Base-by-base conservation (phyloP, 2,888 invertebrate species). In the Troglohyphantes excavatus region DNA sequence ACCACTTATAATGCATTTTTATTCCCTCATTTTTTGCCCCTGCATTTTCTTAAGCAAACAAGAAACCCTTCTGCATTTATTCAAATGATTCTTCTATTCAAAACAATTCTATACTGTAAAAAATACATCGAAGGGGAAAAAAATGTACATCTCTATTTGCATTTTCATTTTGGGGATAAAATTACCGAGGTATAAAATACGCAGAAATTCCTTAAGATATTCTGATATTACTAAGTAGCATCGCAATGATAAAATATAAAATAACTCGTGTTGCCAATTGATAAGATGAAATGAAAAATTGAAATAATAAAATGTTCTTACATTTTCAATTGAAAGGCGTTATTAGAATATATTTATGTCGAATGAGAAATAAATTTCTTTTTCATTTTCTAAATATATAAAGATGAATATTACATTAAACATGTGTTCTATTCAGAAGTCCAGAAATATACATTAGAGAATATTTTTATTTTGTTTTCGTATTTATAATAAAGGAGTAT, bases 1-100 rank as follows among this genome's bases (percentile, higher is more conserved):
- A 70, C 33, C 26, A 46, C 70, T 59, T 59, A 61, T 3, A 70
- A 70, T 65, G 43, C 13, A 70, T 82, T 59, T 82, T 67, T 68
- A 46, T 67, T 68, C 53, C 13, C 13, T 73, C 46, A 23, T 5
- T 73, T 53, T 73, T n/a, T n/a, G n/a, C n/a, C n/a, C n/a, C n/a
- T n/a, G n/a, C n/a, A 21, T 17, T 29, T 61, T 0, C 26, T 68
- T 68, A 29, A 68, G 33, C n/a, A 68, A 68, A 68, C 26, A 53
- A 53, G n/a, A 9, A n/a, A 53, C 53, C n/a, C 2, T 5, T 19
- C 11, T 33, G 68, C 13, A 39, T 76, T 39, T 39, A 78, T 65
- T 33, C 63, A 39, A 39, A 63, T 78, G 39, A 39, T 39, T 63
- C 43, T 61, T 65, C 39, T 72, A 72, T 72, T 53, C 46, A n/a